phyloP scores from a whole-genome alignment of 2,113 vertebrate species.

The Elephas maximus region DNA sequence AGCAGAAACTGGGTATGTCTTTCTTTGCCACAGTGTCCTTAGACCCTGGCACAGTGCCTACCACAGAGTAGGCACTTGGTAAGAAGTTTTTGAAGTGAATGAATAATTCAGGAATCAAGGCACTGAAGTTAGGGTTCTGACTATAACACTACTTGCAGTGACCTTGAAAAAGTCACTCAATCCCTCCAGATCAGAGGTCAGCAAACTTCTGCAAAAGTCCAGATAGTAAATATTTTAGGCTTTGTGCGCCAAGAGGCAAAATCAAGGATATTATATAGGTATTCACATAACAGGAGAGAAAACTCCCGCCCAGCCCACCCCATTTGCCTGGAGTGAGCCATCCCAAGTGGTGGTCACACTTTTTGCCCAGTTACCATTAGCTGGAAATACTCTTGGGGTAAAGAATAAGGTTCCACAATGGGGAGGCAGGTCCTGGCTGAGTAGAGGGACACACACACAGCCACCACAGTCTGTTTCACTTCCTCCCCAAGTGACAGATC shows the following conservation, averaged over 20 bases:
- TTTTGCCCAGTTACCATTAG: not conserved
- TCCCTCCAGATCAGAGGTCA: not conserved
- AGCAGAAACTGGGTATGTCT: not conserved
- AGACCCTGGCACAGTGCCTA: conserved; percentile 73
- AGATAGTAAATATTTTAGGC: conserved; percentile 10
- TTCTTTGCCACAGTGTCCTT: not conserved
- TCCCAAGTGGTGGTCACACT: not conserved
- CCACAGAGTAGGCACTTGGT: conserved; percentile 86
- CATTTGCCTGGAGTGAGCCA: not conserved
- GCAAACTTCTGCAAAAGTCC: not conserved
- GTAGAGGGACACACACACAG: not conserved
- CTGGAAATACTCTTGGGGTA: conserved; percentile 10
- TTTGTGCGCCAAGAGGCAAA: conserved; percentile 22
- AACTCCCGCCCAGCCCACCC: not conserved
- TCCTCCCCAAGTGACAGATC: not conserved
- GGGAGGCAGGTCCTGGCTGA: not conserved
- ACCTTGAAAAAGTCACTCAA: conserved; percentile 20
- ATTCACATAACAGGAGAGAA: not conserved
- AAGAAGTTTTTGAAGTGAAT: conserved; percentile 40
- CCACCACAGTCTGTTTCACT: not conserved
- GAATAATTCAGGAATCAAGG: conserved; percentile 29
- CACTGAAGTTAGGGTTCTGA: not conserved
- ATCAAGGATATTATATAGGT: not conserved
- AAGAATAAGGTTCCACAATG: not conserved
- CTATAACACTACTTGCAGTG: not conserved